Percentiles rank a stretch among this genome's conserved stretches.
Evolutionary conservation across 2,797 vertebrate genomes (phyloP).

Genomic region (Premnoplex brunnescens): DNA sequence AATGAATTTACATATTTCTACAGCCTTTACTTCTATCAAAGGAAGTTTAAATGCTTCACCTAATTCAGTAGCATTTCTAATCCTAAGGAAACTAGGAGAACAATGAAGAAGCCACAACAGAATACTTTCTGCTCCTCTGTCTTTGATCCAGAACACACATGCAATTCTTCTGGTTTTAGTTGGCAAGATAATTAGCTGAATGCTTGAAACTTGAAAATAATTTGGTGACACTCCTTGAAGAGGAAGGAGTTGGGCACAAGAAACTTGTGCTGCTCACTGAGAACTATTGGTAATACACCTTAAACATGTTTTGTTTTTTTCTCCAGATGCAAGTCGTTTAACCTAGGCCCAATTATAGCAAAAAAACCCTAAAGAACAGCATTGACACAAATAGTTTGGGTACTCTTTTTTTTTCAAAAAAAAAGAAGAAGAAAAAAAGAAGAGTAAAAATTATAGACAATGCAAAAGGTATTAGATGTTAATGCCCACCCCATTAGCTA

Average conservation of each 20-base stretch:
- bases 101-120: not conserved
- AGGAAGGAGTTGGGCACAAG: not conserved
- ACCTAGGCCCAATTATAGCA: not conserved
- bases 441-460: not conserved
- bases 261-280: not conserved
- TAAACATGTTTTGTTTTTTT: not conserved
- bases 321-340: not conserved
- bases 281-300: not conserved
- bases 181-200: not conserved
- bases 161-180: not conserved
- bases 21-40: not conserved
- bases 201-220: not conserved
- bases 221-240: not conserved
- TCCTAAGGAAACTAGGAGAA: not conserved
- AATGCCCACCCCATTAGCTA: not conserved
- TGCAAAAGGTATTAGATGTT: not conserved
- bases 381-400: not conserved
- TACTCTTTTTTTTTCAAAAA: not conserved
- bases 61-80: not conserved
- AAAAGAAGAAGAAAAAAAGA: not conserved
- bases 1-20: not conserved
- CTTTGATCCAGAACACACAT: not conserved
- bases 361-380: not conserved
- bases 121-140: not conserved
- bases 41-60: not conserved